phyloP scores from a whole-genome alignment of 2,797 vertebrate genomes.

The Cottoperca gobio region DNA sequence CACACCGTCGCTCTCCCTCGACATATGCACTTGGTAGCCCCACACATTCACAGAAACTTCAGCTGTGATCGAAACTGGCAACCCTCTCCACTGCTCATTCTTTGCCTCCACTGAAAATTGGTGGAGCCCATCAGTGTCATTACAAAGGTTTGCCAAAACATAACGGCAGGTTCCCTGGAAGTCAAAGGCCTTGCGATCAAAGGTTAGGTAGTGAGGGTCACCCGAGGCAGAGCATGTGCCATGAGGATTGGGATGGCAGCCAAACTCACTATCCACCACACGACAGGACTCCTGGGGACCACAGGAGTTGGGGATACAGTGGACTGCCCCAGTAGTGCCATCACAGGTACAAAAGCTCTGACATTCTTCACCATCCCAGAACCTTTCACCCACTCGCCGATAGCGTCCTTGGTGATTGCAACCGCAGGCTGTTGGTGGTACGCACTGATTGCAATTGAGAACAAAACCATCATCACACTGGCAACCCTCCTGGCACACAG shows the following conservation, averaged over 20 bases:
- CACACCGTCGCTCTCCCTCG: conserved; percentile 26
- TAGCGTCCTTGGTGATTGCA: conserved; percentile 75
- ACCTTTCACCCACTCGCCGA: conserved; percentile 56
- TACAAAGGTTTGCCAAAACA: conserved; percentile 79
- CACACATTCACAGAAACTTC: conserved; percentile 67
- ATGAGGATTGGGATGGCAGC: conserved; percentile 65
- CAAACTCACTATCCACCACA: conserved; percentile 57
- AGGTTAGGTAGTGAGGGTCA: conserved; percentile 81
- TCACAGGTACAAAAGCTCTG: conserved; percentile 68
- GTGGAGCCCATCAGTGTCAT: conserved; percentile 68
- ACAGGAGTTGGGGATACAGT: conserved; percentile 66
- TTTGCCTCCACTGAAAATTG: conserved; percentile 68
- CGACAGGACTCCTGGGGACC: conserved; percentile 60
- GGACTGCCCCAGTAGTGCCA: conserved; percentile 60
- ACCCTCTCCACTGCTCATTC: conserved; percentile 31
- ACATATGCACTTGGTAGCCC: conserved; percentile 65
- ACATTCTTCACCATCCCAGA: conserved; percentile 74
- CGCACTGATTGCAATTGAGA: conserved; percentile 72
- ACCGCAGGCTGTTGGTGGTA: conserved; percentile 73
- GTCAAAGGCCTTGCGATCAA: conserved; percentile 73
- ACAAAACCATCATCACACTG: conserved; percentile 77
- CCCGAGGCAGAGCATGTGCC: conserved; percentile 76
- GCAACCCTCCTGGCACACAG: conserved; percentile 79
- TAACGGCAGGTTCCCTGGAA: conserved; percentile 74
- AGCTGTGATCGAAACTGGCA: conserved; percentile 64